phyloP scores from a whole-genome alignment of 2,113 vertebrate genomes.

The Rousettus leschenaultii region DNA sequence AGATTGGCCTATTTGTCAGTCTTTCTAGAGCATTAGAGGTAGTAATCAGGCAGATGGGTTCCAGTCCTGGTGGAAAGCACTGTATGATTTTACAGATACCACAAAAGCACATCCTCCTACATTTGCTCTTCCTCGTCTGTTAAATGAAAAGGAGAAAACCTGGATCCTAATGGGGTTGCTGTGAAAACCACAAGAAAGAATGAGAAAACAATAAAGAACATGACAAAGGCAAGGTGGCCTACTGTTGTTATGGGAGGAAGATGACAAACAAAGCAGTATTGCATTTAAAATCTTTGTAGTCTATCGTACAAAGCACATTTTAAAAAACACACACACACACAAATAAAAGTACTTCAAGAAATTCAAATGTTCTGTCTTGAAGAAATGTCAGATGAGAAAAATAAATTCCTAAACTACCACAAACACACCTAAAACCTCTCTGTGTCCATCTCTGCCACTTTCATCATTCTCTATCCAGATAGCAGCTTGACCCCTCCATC shows the following conservation, averaged over 20 bases:
- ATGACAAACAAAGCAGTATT: neutral
- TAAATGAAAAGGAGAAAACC: neutral
- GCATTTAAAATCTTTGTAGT: neutral
- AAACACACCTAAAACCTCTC: neutral
- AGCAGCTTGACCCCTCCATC: neutral
- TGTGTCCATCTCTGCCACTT: neutral
- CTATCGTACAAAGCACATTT: neutral
- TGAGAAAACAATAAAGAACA: neutral
- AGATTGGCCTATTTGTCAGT: neutral
- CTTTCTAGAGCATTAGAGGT: neutral
- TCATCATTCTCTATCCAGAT: neutral
- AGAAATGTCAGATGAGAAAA: slow-evolving; percentile 1
- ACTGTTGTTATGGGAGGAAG: neutral
- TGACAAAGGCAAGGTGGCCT: neutral
- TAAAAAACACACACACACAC: neutral
- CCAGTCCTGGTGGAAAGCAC: neutral
- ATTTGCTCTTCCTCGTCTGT: neutral
- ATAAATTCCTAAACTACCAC: neutral
- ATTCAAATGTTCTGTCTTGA: slow-evolving; percentile 3
- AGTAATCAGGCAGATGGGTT: neutral
- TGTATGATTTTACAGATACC: neutral
- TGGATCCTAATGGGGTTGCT: neutral
- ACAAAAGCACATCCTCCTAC: neutral
- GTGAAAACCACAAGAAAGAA: neutral
- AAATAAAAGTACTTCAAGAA: neutral